Conservation (phyloP, 2,113 vertebrate genomes). For the Dryoscopus gambensis region DNA sequence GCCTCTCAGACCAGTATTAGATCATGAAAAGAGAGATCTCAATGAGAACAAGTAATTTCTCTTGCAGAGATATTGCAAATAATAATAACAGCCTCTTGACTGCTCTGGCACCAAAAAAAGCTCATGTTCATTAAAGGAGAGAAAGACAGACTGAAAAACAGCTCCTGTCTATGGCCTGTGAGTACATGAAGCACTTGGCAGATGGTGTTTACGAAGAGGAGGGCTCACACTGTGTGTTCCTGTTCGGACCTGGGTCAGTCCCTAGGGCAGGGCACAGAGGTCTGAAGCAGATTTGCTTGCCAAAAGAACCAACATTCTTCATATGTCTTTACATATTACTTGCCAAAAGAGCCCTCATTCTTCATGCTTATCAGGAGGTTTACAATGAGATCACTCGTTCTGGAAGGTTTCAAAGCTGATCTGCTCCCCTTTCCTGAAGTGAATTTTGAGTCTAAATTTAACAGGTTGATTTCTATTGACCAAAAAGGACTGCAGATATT, state of each 20-base stretch:
- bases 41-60: not conserved
- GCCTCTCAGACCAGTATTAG: not conserved
- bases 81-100: not conserved
- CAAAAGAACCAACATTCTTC: not conserved
- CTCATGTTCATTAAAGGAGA: not conserved
- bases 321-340: not conserved
- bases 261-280: not conserved
- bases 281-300: not conserved
- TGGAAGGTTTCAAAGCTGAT: constrained; percentile 7
- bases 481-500: not conserved
- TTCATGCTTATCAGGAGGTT: not conserved
- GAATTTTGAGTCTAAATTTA: not conserved
- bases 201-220: constrained; percentile 18
- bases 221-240: not conserved
- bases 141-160: not conserved
- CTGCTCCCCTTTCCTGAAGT: not conserved
- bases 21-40: not conserved
- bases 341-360: not conserved
- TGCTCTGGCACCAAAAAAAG: not conserved
- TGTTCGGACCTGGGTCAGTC: constrained; percentile 2
- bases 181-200: not conserved
- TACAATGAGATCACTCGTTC: not conserved
- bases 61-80: not conserved
- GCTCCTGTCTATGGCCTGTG: not conserved
- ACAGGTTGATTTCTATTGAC: not conserved